Evolutionary conservation across 2,113 vertebrate species (phyloP).

Genomic region (Silurus meridionalis): DNA sequence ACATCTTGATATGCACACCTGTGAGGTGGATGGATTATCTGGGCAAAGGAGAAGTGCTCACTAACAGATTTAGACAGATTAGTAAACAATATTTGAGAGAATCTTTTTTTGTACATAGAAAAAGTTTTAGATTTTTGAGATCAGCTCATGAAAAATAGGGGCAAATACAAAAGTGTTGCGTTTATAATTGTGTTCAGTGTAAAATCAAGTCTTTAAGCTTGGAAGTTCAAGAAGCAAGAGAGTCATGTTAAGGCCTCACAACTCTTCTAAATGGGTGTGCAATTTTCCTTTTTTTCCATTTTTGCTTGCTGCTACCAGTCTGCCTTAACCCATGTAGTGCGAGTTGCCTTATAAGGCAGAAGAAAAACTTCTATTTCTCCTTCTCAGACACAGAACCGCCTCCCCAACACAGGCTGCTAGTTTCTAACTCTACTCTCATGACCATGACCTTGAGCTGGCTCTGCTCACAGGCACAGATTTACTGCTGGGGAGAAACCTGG

Average conservation of each 20-base stretch:
- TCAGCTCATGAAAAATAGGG: too few relatives aligned
- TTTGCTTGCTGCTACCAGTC: slow-evolving; percentile 55
- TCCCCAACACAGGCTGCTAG: slow-evolving; percentile 52
- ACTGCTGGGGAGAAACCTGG: background rate
- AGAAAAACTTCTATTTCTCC: slow-evolving; percentile 58
- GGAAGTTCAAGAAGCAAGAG: background rate
- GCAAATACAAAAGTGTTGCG: too few relatives aligned
- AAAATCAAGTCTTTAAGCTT: background rate
- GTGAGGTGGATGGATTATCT: too few relatives aligned
- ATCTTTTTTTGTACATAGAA: too few relatives aligned
- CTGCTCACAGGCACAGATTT: slow-evolving; percentile 24
- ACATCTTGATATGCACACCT: too few relatives aligned
- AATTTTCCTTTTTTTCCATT: slow-evolving; percentile 38
- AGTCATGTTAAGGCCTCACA: background rate
- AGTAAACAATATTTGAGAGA: too few relatives aligned
- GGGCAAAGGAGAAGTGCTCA: too few relatives aligned
- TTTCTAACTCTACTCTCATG: slow-evolving; percentile 50
- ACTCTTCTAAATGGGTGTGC: background rate
- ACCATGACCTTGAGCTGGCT: slow-evolving; percentile 41
- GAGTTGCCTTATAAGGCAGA: slow-evolving; percentile 75
- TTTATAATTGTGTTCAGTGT: too few relatives aligned
- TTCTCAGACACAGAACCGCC: slow-evolving; percentile 42
- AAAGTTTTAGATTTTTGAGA: too few relatives aligned
- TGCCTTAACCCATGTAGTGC: slow-evolving; percentile 60
- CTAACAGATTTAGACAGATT: too few relatives aligned